A percentile compares a stretch with the other conserved stretches of the same genome.
Evolutionary conservation across 2,113 vertebrate species (phyloP).

Genomic region (Hoplias malabaricus): DNA sequence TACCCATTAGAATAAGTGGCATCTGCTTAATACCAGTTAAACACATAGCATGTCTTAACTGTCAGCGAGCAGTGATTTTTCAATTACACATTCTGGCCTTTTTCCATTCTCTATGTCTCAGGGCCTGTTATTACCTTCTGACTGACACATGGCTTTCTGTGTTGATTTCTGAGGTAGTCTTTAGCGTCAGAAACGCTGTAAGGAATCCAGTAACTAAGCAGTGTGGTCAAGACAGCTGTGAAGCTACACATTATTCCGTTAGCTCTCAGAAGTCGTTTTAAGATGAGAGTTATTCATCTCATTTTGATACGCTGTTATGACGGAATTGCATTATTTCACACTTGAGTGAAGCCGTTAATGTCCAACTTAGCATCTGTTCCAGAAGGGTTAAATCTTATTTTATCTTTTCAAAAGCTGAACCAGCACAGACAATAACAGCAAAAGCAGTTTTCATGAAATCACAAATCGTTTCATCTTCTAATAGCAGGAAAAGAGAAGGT

Average conservation of each 20-base stretch:
- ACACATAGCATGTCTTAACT: slow-evolving; percentile 48
- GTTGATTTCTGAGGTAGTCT: background rate
- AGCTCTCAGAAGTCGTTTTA: background rate
- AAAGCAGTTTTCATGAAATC: too few species aligned
- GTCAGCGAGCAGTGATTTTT: slow-evolving; percentile 49
- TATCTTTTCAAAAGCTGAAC: too few species aligned
- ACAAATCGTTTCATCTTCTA: too few species aligned
- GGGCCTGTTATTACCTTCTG: slow-evolving; percentile 11
- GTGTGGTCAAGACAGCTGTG: background rate
- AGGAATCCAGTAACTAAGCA: background rate
- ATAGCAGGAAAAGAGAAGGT: too few species aligned
- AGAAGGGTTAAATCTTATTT: too few species aligned
- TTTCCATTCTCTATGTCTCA: background rate
- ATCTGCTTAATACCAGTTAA: slow-evolving; percentile 45
- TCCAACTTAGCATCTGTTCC: too few species aligned
- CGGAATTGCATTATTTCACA: too few species aligned
- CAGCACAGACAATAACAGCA: too few species aligned
- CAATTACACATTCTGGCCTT: slow-evolving; percentile 38
- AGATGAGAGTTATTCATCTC: too few species aligned
- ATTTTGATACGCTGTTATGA: background rate
- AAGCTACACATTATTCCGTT: background rate
- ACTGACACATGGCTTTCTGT: background rate
- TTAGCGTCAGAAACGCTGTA: background rate
- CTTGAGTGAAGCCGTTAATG: too few species aligned
- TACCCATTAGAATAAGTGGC: slow-evolving; percentile 37